Evolutionary conservation across 2,888 invertebrate genomes (phyloP), one percentile per base, ranked within the genome.

Genomic region (Dolichomitus sp.): DNA sequence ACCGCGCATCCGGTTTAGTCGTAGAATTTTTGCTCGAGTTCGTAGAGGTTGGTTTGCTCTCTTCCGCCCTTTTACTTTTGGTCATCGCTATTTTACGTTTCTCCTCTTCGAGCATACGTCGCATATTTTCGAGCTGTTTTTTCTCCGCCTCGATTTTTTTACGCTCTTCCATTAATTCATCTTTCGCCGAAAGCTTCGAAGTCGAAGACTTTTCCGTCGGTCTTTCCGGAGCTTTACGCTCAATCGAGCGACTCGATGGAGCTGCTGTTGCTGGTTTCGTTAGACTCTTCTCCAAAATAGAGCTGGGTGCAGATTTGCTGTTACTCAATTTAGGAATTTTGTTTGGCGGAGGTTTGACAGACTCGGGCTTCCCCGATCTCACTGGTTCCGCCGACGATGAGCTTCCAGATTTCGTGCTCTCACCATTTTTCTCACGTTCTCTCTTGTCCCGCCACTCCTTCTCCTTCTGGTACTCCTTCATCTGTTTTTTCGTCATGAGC

Each of bases 401-500:
- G 17, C 23, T 59, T 37, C 57, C n/a, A 0, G 82, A 27, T 81
- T 74, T 83, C 12, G 68, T 12, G 69, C 33, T 77, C 59, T 91
- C 88, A 19, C 75, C 75, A 65, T 85, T 87, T 42, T 84, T 85
- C 33, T 82, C 85, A 1, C 88, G 86, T 70, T 89, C 90, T 65
- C 94, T 94, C 70, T 95, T 95, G 72, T 96, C 96, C 50, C 95
- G 94, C 88, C 94, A 95, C 59, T 96, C 96, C 91, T 96, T 95
- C 86, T 97, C 97, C 88, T 96, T 96, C 88, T 97, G 96, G 88
- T 95, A 95, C 90, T 98, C 97, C 59, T 95, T 94, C 89, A 95
- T 97, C 90, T 98, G 98, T 87, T 96, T 97, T 87, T 97, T 97
- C 0, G 98, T 98, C 95, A 98, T 96, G 12, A 96, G 94, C 57